Percentiles rank a stretch among this genome's conserved stretches.
These are phyloP conservation scores for Enteromius mattozi DNA, from an alignment of 2,797 vertebrate genomes.

Conservation along the genomic window DNA sequence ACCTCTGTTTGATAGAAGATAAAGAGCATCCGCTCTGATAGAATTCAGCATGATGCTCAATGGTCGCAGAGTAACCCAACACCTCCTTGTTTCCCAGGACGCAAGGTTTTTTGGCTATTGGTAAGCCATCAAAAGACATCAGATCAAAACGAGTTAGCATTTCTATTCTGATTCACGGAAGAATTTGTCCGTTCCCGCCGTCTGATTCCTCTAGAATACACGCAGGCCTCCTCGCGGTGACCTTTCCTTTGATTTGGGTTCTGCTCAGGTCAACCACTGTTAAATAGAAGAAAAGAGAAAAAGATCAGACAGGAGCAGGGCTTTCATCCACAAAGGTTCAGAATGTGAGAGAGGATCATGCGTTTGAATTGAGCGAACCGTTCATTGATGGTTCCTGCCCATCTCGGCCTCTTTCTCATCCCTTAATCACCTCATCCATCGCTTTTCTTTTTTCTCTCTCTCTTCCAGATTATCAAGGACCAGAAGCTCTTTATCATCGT, in stretches of 20 bases:
- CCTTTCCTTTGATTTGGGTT: conserved; percentile 80
- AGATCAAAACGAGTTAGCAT: conserved; percentile 59
- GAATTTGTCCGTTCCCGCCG: conserved; percentile 57
- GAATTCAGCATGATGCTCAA: conserved; percentile 13
- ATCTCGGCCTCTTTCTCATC: conserved; percentile 43
- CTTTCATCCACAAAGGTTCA: conserved; percentile 83
- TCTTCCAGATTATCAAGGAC: conserved; percentile 97
- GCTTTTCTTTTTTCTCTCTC: conserved; percentile 44
- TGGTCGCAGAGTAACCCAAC: conserved; percentile 20
- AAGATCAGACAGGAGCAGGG: conserved; percentile 75
- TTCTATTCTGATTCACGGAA: conserved; percentile 62
- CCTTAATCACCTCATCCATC: conserved; percentile 44
- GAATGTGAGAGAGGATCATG: conserved; percentile 64
- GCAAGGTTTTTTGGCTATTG: conserved; percentile 58
- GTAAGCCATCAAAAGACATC: conserved; percentile 68
- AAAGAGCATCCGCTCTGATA: background rate
- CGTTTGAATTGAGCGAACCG: conserved; percentile 45
- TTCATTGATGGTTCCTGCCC: conserved; percentile 31
- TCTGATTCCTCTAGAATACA: conserved; percentile 67
- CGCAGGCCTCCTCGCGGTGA: conserved; percentile 69
- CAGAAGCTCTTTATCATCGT: conserved; percentile 98
- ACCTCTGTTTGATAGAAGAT: conserved; percentile 41
- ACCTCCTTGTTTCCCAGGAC: conserved; percentile 45
- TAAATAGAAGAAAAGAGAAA: conserved; percentile 69
- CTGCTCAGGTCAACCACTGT: conserved; percentile 74